phyloP scores from a whole-genome alignment of 1,140 invertebrate genomes.

The Rhagoletis zephyria region DNA sequence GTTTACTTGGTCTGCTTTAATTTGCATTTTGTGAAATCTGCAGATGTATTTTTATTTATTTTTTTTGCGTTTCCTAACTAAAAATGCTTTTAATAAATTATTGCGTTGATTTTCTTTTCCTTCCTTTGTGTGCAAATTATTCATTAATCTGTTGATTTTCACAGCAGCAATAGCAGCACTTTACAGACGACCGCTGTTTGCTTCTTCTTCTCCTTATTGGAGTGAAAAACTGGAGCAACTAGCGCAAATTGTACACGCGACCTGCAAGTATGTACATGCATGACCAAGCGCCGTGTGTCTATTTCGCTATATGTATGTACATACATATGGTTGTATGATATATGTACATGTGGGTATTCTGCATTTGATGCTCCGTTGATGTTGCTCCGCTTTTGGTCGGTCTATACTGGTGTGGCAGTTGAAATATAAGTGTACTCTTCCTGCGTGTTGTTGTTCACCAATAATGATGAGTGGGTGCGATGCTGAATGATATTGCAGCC shows the following conservation, averaged over 20 bases:
- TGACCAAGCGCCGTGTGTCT: neutral
- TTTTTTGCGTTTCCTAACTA: neutral
- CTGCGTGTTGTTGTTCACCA: neutral
- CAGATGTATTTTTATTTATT: neutral
- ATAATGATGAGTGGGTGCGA: constrained; percentile 28
- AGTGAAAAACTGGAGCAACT: constrained; percentile 38
- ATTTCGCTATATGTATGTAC: no score
- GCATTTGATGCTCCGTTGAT: constrained; percentile 19
- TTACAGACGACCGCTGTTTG: neutral
- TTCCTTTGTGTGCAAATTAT: constrained; percentile 4
- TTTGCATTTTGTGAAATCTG: constrained; percentile 17
- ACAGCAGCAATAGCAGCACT: neutral
- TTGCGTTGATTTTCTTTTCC: constrained; percentile 3
- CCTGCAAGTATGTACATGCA: neutral
- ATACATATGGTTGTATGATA: no score
- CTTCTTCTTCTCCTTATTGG: neutral
- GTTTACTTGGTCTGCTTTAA: constrained; percentile 22
- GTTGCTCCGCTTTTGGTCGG: constrained; percentile 34
- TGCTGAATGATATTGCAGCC: neutral
- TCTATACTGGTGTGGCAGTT: neutral
- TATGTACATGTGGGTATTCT: neutral
- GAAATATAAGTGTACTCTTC: neutral
- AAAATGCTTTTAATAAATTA: neutral
- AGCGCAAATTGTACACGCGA: constrained; percentile 8
- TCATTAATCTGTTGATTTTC: constrained; percentile 24